Base-by-base conservation (phyloP, 2,888 invertebrate genomes). In the Piscicola geometra region DNA sequence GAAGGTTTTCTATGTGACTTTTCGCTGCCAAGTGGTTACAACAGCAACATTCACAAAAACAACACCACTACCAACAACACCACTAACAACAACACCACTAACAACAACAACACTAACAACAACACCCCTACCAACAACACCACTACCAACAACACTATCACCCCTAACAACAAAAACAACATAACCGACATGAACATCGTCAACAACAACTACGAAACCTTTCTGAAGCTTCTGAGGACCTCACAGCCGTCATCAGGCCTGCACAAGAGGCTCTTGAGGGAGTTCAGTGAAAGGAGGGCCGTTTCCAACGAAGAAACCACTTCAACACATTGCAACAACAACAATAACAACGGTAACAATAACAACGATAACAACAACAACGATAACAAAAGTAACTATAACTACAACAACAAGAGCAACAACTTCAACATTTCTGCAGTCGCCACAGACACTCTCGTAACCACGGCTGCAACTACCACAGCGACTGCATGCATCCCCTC, bases 181-280 rank as follows among this genome's bases (percentile, higher is more conserved):
- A 56, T 18, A 9, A 25, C 3, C 21, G 60, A 9, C 60, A 3
- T 18, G 15, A 15, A 56, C 60, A 56, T 56, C 60, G 60, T n/a
- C 60, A 56, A 56, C 60, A 56, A 56, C 60, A 56, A 56, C 25
- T 56, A 56, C 25, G 60, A 56, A 21, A 56, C 60, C 25, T 56
- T 56, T 25, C n/a, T 56, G 60, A 56, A 56, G 25, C 60, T 56
- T 21, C 60, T 56, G 60, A 9, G n/a, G 25, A 56, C n/a, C n/a
- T 25, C 60, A 56, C 60, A 56, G n/a, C n/a, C 60, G 25, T 56
- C 12, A 9, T 5, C 3, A 56, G 15, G 3, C 15, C n/a, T 3
- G 21, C 9, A n/a, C 21, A 56, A n/a, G 25, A 5, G 9, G 21
- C 25, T 56, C n/a, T 18, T 18, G 25, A 21, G 60, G 21, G 60